phyloP scores from a whole-genome alignment of 2,113 vertebrate species.

The Telmatochromis brachygnathus region DNA sequence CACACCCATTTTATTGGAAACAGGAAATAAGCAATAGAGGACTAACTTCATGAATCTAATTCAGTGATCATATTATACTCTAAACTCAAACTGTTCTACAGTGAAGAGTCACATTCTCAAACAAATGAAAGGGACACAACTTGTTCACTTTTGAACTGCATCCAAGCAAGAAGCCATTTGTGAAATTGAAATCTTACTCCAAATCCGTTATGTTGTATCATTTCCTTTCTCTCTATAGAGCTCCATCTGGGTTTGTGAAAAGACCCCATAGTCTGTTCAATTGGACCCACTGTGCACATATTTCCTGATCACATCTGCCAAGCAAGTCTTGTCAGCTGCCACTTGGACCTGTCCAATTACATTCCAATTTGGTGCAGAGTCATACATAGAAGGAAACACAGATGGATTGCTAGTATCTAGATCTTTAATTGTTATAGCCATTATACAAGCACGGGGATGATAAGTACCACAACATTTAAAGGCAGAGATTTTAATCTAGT shows the following conservation, averaged over 20 bases:
- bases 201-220: conserved; percentile 33
- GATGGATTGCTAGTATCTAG: conserved; percentile 18
- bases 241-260: conserved; percentile 58
- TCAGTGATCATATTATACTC: not conserved
- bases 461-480: not conserved
- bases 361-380: conserved; percentile 12
- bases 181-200: conserved; percentile 21
- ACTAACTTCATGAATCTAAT: not conserved
- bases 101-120: not conserved
- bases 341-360: conserved; percentile 55
- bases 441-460: not conserved
- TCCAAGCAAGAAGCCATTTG: conserved; percentile 46
- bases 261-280: conserved; percentile 35
- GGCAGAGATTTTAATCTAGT: not conserved
- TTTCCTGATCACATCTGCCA: conserved; percentile 64
- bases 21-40: not conserved
- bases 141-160: conserved; percentile 5
- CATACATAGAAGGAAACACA: conserved; percentile 19
- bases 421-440: conserved; percentile 1
- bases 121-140: not conserved
- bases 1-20: not conserved
- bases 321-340: conserved; percentile 57
- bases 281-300: conserved; percentile 39
- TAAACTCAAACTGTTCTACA: not conserved
- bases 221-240: conserved; percentile 40